Evolutionary conservation across 2,888 invertebrate species (phyloP), one percentile per base, ranked within the genome.

Genomic region (Xestobium rufovillosum): DNA sequence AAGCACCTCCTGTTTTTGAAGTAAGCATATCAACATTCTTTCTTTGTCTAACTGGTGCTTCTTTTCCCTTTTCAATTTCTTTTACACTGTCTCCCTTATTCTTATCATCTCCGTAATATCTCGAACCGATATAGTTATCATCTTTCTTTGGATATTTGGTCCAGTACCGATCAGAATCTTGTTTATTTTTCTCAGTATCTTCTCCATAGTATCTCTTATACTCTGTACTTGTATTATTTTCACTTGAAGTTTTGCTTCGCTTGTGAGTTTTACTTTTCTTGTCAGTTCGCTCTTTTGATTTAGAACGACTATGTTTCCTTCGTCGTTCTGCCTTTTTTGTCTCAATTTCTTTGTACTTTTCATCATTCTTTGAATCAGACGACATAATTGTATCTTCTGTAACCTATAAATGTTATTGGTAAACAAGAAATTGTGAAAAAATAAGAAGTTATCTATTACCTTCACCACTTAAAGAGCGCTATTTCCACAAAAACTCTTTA

Each of bases 1-100:
- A 99, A 3, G 97, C 97, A 37, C 91, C 92, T 25, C 91, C 91
- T 4, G 91, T 91, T 56, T 78, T 76, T 0, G 89, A 85, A 32
- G 86, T 87, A 2, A 90, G 59, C 54, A 85, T 68, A 59, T 89
- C 87, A 0, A 70, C 67, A 1, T 67, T 66, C 49, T 71, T 69
- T 39, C 69, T 67, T 46, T 66, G 69, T 14, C 60, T 56, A 4
- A 62, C 55, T 42, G 60, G 58, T 31, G 61, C 60, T 15, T 38
- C 43, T 26, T 38, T 38, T 6, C 43, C 43, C 17, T 51, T 49
- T 25, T 48, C 39, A 41, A 49, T 43, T 25, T 52, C 42, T 14
- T 42, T 39, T 16, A 40, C 45, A 2, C 35, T 43, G 6, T 41
- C 41, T 3, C 35, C 43, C 15, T 50, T 42, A 28, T 49, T 35